These are phyloP conservation scores for Zeus faber DNA, from an alignment of 2,113 vertebrate genomes.

Conservation along the genomic window DNA sequence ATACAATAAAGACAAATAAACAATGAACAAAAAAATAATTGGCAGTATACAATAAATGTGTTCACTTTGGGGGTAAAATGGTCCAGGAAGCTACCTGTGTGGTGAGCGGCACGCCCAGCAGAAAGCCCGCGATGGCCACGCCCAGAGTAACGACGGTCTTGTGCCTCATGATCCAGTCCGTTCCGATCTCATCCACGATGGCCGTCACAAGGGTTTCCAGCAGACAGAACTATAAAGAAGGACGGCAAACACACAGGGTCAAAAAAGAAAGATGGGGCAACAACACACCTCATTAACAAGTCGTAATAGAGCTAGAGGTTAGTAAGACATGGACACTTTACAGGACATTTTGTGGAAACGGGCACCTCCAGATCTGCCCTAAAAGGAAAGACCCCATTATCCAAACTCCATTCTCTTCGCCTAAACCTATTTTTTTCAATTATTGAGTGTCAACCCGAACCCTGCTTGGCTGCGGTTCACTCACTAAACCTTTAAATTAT, in stretches of 20 bases:
- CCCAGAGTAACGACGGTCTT: constrained; percentile 88
- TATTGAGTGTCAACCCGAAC: no score
- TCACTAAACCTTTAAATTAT: no score
- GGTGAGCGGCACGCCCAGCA: constrained; percentile 90
- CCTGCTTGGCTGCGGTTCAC: no score
- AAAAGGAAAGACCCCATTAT: no score
- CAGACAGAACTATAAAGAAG: constrained; percentile 84
- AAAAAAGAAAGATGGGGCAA: background rate
- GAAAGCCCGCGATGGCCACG: constrained; percentile 87
- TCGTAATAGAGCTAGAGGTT: background rate
- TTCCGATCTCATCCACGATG: constrained; percentile 94
- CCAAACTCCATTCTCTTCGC: no score
- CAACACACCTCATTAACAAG: no score
- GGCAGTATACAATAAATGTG: background rate
- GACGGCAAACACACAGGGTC: background rate
- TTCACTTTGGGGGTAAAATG: no score
- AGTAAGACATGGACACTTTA: background rate
- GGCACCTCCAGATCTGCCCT: no score
- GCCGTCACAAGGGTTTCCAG: constrained; percentile 95
- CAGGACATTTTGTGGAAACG: no score
- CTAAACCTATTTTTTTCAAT: no score
- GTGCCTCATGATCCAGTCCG: constrained; percentile 91
- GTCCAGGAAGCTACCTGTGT: constrained; percentile 76
- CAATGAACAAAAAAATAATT: no score
- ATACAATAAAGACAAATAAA: no score